Conservation (phyloP, 2,797 vertebrate species). For the Brachymystax lenok region DNA sequence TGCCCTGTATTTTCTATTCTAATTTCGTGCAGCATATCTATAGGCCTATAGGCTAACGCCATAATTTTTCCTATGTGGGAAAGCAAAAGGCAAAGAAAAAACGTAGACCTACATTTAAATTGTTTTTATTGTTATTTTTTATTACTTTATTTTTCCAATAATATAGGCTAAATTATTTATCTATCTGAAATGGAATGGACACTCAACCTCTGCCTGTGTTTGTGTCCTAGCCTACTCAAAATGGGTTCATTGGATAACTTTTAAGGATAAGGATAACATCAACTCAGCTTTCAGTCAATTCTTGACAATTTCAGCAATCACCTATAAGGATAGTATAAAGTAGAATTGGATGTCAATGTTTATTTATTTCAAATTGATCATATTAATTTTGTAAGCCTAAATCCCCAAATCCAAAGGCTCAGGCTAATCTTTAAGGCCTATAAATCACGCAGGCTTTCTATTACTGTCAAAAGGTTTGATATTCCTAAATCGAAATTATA, state of each 20-base stretch:
- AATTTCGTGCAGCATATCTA: neutral
- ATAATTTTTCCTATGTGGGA: no score
- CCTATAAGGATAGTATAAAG: no score
- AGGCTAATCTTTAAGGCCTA: neutral
- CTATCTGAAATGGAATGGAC: neutral
- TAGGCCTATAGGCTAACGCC: neutral
- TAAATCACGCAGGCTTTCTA: neutral
- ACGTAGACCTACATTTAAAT: neutral
- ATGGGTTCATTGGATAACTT: neutral
- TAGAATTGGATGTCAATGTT: no score
- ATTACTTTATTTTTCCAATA: neutral
- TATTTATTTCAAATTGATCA: neutral
- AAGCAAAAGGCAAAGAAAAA: neutral
- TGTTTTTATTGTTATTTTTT: neutral
- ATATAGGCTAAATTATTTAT: neutral
- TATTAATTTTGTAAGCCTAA: neutral
- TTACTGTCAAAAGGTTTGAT: neutral
- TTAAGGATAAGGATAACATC: neutral
- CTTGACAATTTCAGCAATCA: neutral
- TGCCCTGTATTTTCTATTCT: neutral
- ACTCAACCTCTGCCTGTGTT: neutral
- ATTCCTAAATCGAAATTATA: neutral
- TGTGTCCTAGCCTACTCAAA: neutral
- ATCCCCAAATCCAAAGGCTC: neutral
- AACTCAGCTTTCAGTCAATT: neutral